Evolutionary conservation across 2,113 vertebrate genomes (phyloP), one percentile per base, ranked within the genome.

Genomic region (Gadus chalcogrammus): DNA sequence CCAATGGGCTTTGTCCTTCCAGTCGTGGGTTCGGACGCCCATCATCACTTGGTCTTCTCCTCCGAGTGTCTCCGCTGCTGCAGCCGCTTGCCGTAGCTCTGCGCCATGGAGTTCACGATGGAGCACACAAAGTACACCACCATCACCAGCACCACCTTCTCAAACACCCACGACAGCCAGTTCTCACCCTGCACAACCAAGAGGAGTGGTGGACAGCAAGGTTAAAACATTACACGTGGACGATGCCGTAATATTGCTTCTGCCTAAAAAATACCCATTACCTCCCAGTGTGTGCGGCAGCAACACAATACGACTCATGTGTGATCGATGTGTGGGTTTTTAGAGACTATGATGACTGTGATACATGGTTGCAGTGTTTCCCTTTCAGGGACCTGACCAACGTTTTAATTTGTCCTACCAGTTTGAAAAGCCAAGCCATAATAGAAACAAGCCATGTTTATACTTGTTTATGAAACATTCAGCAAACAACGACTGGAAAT

Each of bases 71-170:
- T 93, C 87, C 89, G 93, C 89, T 95, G 95, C 84, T 97, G 97
- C 84, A 95, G 89, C 64, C 96, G 92, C 87, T 97, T 99, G 92
- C 92, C 94, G 74, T 98, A 98, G 88, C 96, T 98, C 85, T 99
- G 97, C 77, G 97, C 97, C 97, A 95, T 98, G 87, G 97, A 99
- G 93, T 99, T 97, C 90, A 99, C 85, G 82, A 99, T 98, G 81
- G 97, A 99, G 58, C 94, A 91, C 90, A 99, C 92, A 85, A 99
- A 99, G 85, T 99, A 99, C 93, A 93, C 95, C 88, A 99, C 97
- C 97, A 99, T 99, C 77, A 95, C 86, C 77, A 97, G 94, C 65
- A 99, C 96, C 92, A 99, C 76, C 87, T 99, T 99, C 83, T 99
- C 97, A 92, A 99, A 99, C 69, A 94, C 89, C 97, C 97, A 99